Base-by-base conservation (phyloP, 2,113 vertebrate genomes). In the Cathartes aura region DNA sequence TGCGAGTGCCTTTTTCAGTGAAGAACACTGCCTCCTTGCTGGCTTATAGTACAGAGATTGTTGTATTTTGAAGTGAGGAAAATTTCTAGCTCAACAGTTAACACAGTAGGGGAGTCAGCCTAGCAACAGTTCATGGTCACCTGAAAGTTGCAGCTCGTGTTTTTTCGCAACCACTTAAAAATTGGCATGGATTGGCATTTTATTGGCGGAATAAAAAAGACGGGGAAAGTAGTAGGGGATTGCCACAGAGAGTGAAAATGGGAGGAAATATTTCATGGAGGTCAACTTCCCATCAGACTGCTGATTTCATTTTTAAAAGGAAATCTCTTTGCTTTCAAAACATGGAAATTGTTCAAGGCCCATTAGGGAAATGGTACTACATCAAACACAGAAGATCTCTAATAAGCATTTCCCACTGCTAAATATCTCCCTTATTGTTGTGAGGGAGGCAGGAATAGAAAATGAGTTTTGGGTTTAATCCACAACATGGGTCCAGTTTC, bases 271-370 rank as follows among this genome's bases (percentile, higher is more conserved):
- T 96, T 96, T 96, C 26, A n/a, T 91, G 81, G 78, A 70, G 86
- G 70, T 60, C 70, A 82, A 9, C 91, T 96, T 97, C 92, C 94
- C 89, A 71, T 93, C 92, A 58, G 38, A 8, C 60, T 92, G 52
- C 32, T 79, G 55, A 63, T 82, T 87, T 91, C 24, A 43, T 84
- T 80, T 93, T 92, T 64, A 34, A 90, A 70, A 91, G 92, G 83
- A 94, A 96, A 83, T 80, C 60, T 71, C 42, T 76, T 38, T 73
- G 64, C 90, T 76, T 95, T 97, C 87, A 88, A 87, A 97, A 93
- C 59, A 62, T 97, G 95, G 94, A 96, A 97, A 92, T 96, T 89
- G 96, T 96, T 97, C 72, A 96, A 89, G 90, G 79, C 91, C 89
- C 92, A 66, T 97, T 96, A 97, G 93, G 96, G 96, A 86, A 89